Percentiles rank a stretch among this genome's conserved stretches.
Conservation (phyloP, 2,888 invertebrate species). For the Automeris io region DNA sequence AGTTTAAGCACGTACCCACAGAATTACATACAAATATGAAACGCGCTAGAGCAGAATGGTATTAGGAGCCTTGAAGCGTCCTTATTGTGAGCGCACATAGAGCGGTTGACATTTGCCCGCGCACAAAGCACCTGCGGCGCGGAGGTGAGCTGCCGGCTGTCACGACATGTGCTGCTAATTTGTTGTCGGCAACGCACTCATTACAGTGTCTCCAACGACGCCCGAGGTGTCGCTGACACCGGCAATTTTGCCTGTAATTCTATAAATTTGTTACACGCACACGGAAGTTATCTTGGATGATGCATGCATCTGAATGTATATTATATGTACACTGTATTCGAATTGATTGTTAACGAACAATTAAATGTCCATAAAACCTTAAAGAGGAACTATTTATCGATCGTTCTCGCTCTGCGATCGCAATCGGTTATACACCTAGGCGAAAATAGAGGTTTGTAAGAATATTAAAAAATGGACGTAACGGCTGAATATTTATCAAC, state of each 20-base stretch:
- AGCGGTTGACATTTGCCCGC: conserved; percentile 52
- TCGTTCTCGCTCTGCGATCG: no score
- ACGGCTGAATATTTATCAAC: no score
- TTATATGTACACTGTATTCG: no score
- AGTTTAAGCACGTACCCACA: no score
- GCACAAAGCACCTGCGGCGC: conserved; percentile 46
- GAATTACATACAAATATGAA: no score
- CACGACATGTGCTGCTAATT: conserved; percentile 73
- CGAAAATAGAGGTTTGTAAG: no score
- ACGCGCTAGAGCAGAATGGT: no score
- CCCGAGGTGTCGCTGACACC: conserved; percentile 65
- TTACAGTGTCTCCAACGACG: conserved; percentile 54
- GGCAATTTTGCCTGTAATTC: conserved; percentile 62
- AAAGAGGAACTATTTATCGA: no score
- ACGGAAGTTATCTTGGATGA: conserved; percentile 42
- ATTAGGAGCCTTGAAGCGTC: not conserved
- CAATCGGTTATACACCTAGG: no score
- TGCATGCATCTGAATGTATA: conserved; percentile 21
- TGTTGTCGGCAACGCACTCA: conserved; percentile 61
- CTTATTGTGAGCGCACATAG: conserved; percentile 16
- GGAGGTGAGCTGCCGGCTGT: conserved; percentile 60
- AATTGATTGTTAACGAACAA: no score
- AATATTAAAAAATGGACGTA: no score
- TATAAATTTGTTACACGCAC: conserved; percentile 60
- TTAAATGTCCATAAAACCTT: no score